These are phyloP conservation scores for Margarornis squamiger DNA, from an alignment of 2,797 vertebrate genomes.

Conservation along the genomic window DNA sequence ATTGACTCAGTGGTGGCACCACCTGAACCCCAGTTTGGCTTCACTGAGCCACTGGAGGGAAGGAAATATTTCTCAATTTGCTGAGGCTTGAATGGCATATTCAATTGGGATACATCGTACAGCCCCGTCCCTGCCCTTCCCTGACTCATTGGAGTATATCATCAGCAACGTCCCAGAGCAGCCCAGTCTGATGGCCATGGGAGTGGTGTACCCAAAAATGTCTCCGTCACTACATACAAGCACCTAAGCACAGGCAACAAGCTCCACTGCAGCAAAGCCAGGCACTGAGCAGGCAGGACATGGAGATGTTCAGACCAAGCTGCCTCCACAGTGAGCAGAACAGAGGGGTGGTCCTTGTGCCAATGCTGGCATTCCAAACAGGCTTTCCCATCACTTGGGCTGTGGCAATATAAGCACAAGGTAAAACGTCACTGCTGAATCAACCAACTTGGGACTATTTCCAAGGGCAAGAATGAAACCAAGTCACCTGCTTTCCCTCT, in stretches of 20 bases:
- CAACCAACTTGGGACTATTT: background rate
- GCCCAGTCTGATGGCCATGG: background rate
- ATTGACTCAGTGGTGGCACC: conserved; percentile 11
- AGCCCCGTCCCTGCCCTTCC: background rate
- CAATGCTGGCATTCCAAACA: background rate
- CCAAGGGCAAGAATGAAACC: background rate
- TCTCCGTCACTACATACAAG: rapidly evolving
- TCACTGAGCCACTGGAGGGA: background rate
- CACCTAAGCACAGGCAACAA: background rate
- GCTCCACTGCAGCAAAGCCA: background rate
- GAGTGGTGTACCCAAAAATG: rapidly evolving
- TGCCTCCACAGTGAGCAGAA: background rate
- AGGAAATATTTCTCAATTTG: background rate
- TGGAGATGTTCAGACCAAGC: background rate
- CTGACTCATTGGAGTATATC: background rate
- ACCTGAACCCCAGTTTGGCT: background rate
- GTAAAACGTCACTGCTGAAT: background rate
- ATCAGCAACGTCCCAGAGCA: background rate
- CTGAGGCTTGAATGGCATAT: background rate
- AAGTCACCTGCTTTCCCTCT: background rate
- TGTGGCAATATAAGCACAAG: rapidly evolving
- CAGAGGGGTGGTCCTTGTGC: background rate
- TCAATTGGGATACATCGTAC: background rate
- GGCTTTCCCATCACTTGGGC: background rate
- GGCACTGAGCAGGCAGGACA: background rate